Evolutionary conservation across 2,888 invertebrate species (phyloP), one percentile per base, ranked within the genome.

Genomic region (Gymnocheta viridis): DNA sequence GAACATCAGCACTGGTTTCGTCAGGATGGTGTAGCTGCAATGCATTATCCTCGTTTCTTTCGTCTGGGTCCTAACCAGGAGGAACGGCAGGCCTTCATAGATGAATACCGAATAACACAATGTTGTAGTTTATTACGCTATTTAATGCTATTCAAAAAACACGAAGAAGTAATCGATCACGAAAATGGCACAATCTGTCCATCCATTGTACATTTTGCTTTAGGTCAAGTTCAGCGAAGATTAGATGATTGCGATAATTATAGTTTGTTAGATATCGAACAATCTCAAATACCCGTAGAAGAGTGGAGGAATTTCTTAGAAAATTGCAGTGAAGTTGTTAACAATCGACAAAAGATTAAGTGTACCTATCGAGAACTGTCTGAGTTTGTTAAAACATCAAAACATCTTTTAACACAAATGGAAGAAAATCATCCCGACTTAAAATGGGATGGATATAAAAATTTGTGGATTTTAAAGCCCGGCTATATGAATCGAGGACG

Each of bases 381-480:
- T 0, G 87, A 88, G n/a, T 88, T 86, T 58, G 64, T 87, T 0
- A 90, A 89, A 1, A 92, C 92, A 58, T 93, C 95, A 12, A 93
- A 93, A 86, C 93, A 93, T 87, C 91, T 95, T 78, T 89, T 96
- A 9, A 93, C 93, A 82, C 93, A 94, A 87, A 92, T 96, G 27
- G 92, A 93, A 79, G 92, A 91, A 73, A 93, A 93, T 87, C 94
- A 94, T 86, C 94, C 95, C 0, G 94, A 94, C 88, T 90, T 95
- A 67, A 93, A 93, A 82, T 94, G 95, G 89, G 97, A 97, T 92
- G 98, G 98, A 0, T 93, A 93, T 86, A 94, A 95, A 89, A 97
- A 98, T 91, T 94, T 97, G 86, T 98, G 98, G 98, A 97, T 98
- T 83, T 93, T 98, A 54, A 98, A 98, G 90, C 98, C 98, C 0